A percentile compares a stretch with the other conserved stretches of the same genome.
These are phyloP conservation scores for Pollenia angustigena DNA, from an alignment of 2,888 invertebrate genomes.

Conservation along the genomic window DNA sequence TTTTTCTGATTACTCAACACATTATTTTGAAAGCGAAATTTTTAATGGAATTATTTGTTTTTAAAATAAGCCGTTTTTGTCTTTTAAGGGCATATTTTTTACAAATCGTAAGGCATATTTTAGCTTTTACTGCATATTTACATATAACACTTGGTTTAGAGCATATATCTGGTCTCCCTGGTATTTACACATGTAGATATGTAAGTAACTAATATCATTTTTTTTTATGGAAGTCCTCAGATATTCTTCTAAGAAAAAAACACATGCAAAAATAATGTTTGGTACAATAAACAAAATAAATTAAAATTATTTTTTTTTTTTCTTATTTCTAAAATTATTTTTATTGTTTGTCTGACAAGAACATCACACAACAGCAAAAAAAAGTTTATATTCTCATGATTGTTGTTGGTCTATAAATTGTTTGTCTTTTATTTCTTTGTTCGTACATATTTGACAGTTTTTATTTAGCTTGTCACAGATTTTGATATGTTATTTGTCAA, in stretches of 20 bases:
- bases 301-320: conserved; percentile 24
- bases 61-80: no score
- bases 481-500: conserved; percentile 83
- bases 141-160: no score
- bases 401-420: conserved; percentile 49
- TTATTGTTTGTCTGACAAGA: conserved; percentile 60
- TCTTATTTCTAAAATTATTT: conserved; percentile 41
- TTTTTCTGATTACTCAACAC: no score
- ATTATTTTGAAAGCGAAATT: no score
- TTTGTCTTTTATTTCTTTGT: conserved; percentile 55
- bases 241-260: no score
- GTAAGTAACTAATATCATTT: no score
- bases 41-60: no score
- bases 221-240: no score
- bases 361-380: conserved; percentile 39
- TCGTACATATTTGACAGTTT: conserved; percentile 72
- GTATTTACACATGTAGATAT: not conserved
- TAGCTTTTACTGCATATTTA: no score
- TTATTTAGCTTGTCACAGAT: conserved; percentile 78
- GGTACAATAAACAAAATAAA: conserved; percentile 47
- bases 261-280: conserved; percentile 9
- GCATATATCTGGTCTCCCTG: no score
- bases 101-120: no score
- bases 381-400: conserved; percentile 49
- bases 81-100: no score